phyloP scores from a whole-genome alignment of 2,888 invertebrate genomes.

The Quadroppia sp. region DNA sequence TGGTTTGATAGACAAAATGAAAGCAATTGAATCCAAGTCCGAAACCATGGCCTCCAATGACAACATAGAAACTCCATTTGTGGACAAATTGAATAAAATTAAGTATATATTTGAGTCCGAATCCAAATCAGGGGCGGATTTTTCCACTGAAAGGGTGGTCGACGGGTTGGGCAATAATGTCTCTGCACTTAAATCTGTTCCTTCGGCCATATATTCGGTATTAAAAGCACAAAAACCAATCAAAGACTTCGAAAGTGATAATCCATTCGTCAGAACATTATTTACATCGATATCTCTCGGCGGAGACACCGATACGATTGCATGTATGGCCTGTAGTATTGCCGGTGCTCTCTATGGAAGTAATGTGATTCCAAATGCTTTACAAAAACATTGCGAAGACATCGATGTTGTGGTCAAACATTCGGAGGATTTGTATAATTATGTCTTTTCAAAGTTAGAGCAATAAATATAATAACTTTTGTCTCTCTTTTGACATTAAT shows the following conservation, averaged over 20 bases:
- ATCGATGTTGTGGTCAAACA: conserved; percentile 57
- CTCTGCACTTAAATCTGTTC: conserved; percentile 65
- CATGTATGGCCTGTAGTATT: conserved; percentile 63
- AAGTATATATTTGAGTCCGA: conserved; percentile 56
- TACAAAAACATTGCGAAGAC: conserved; percentile 62
- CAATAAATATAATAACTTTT: too few relatives aligned
- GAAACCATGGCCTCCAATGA: too few relatives aligned
- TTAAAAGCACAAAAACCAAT: conserved; percentile 52
- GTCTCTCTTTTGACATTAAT: too few relatives aligned
- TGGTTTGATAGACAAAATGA: conserved; percentile 59
- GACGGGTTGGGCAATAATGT: conserved; percentile 55
- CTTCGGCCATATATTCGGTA: conserved; percentile 68
- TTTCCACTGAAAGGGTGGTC: conserved; percentile 44
- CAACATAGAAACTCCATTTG: conserved; percentile 58
- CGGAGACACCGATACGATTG: conserved; percentile 74
- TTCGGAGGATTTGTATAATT: conserved; percentile 55
- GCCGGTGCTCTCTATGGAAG: conserved; percentile 59
- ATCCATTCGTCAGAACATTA: conserved; percentile 59
- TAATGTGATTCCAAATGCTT: conserved; percentile 56
- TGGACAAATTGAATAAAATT: conserved; percentile 58
- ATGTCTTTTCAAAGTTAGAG: too few relatives aligned
- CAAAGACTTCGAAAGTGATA: conserved; percentile 41
- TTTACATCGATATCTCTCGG: conserved; percentile 68
- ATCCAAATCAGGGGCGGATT: conserved; percentile 35
- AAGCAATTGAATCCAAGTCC: conserved; percentile 49